Evolutionary conservation across 2,797 vertebrate genomes (phyloP), one percentile per base, ranked within the genome.

Genomic region (Acipenser oxyrinchus): DNA sequence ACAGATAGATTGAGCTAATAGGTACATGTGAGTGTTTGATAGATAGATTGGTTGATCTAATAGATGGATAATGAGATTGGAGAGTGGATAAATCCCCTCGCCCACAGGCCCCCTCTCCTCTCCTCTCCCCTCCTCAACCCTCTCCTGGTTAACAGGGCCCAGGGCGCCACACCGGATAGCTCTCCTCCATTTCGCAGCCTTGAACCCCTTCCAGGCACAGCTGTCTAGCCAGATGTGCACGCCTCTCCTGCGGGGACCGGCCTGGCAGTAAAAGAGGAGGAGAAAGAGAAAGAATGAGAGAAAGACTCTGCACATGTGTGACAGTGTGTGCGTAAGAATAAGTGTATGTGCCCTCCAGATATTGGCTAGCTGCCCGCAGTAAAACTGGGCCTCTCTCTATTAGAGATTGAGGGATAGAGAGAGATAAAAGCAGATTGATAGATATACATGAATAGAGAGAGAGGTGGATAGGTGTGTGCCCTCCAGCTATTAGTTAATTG

Each of bases 81-180:
- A 58, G 55, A 13, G 81, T 70, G 75, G 84, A 83, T 78, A 77
- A 79, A 60, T 71, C 67, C 63, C 62, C 70, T 69, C 80, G 76
- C 73, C 70, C 71, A 37, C 37, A 37, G 37, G 37, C 37, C 37
- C 37, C 37, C 37, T 71, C 67, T 64, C 75, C 81, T 80, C 78
- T 77, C 83, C 77, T 84, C 89, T 90, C 82, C 74, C 12, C 82
- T 18, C 15, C 15, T n/a, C n/a, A n/a, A n/a, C n/a, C 15, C 15
- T 76, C 79, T 79, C 79, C 78, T 78, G 73, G 86, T 88, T 88
- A 87, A 89, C 91, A 87, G 88, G 96, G 95, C 94, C 93, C 94
- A 94, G 93, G 94, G 93, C 93, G 94, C 95, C 95, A 93, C 89
- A 93, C 94, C 92, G 93, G 92, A 97, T 95, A 95, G 93, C 93